These are phyloP conservation scores for Phyllotreta cruciferae DNA, from an alignment of 2,888 invertebrate species.

Conservation along the genomic window DNA sequence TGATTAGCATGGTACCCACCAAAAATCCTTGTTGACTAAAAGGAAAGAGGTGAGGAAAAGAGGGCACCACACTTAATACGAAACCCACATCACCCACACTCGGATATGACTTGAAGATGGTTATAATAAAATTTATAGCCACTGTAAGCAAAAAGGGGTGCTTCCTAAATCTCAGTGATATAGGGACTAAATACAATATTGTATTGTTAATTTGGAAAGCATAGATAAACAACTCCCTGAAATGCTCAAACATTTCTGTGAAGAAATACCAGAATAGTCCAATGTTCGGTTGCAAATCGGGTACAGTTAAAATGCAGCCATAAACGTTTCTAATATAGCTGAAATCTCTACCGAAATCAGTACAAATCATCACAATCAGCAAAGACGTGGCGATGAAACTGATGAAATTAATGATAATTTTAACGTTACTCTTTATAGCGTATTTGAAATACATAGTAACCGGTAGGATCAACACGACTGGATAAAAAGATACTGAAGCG, in stretches of 20 bases:
- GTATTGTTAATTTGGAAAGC: constrained; percentile 97
- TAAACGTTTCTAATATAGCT: constrained; percentile 66
- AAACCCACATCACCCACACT: constrained; percentile 94
- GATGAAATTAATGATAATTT: constrained; percentile 51
- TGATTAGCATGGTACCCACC: constrained; percentile 88
- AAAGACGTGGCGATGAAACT: constrained; percentile 41
- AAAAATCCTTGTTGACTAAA: constrained; percentile 92
- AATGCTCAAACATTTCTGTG: constrained; percentile 99
- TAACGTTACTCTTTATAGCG: constrained; percentile 62
- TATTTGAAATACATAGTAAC: constrained; percentile 74
- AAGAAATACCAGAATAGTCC: constrained; percentile 99
- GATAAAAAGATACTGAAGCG: constrained; percentile 83
- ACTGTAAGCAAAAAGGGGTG: constrained; percentile 84
- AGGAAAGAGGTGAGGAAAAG: constrained; percentile 85
- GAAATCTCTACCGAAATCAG: constrained; percentile 44
- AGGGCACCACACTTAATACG: constrained; percentile 86
- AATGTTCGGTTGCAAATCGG: constrained; percentile 95
- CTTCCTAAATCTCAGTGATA: constrained; percentile 78
- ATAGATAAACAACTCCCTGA: constrained; percentile 91
- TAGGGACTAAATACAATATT: constrained; percentile 87
- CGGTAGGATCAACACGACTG: constrained; percentile 83
- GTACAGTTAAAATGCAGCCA: constrained; percentile 78
- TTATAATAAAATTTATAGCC: constrained; percentile 79
- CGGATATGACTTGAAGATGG: constrained; percentile 97
- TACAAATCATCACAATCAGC: constrained; percentile 39